phyloP scores from a whole-genome alignment of 2,113 vertebrate genomes.

The Nothobranchius furzeri region DNA sequence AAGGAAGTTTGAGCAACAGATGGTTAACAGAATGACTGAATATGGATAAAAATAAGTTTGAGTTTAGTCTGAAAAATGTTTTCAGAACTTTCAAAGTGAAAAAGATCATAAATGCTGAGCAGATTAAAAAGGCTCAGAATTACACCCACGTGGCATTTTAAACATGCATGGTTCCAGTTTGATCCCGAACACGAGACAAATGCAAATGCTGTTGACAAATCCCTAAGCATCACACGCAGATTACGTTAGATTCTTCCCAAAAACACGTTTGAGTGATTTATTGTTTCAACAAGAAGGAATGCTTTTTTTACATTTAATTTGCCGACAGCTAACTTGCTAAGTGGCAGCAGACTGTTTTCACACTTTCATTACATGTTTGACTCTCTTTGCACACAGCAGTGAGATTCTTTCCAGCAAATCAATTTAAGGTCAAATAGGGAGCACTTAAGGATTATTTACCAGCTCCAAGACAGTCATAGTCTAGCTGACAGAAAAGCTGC shows the following conservation, averaged over 20 bases:
- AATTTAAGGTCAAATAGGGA: conserved; percentile 60
- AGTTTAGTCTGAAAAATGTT: conserved; percentile 3
- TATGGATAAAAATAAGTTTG: neutral
- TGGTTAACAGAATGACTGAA: too few species aligned
- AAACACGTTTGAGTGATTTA: conserved; percentile 20
- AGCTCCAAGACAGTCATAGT: conserved; percentile 46
- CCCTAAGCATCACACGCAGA: conserved; percentile 3
- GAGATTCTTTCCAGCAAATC: conserved; percentile 51
- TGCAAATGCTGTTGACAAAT: conserved; percentile 6
- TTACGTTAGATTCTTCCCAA: conserved; percentile 8
- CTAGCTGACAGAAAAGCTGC: conserved; percentile 51
- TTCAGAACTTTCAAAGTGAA: conserved; percentile 23
- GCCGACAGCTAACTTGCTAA: conserved; percentile 19
- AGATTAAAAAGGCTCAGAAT: conserved; percentile 32
- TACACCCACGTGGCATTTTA: neutral
- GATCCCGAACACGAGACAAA: conserved; percentile 24
- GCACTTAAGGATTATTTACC: conserved; percentile 65
- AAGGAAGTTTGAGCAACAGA: too few species aligned
- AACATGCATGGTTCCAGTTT: conserved; percentile 7
- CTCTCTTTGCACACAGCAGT: conserved; percentile 8
- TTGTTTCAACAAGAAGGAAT: conserved; percentile 33
- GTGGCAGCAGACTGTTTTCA: conserved; percentile 35
- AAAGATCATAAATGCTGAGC: neutral
- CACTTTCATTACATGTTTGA: conserved; percentile 41
- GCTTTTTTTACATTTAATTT: conserved; percentile 28